phyloP scores from a whole-genome alignment of 2,888 invertebrate species.

The Cabera pusaria region DNA sequence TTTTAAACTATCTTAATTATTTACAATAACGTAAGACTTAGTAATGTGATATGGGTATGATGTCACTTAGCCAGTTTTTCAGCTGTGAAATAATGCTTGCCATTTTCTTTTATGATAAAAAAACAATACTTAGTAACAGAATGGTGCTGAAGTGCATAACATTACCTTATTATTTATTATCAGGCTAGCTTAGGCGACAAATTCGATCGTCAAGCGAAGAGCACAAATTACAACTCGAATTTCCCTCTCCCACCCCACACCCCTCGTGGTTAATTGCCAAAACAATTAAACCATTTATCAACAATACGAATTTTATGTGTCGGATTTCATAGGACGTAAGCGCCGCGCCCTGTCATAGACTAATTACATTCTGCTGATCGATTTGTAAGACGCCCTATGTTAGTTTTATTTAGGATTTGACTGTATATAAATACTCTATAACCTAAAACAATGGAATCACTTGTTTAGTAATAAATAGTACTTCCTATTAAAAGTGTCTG shows the following conservation, averaged over 20 bases:
- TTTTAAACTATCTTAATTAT: no score
- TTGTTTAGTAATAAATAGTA: no score
- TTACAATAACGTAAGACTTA: no score
- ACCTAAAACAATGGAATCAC: no score
- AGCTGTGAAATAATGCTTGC: no score
- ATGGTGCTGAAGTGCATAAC: no score
- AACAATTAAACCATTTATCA: slow-evolving; percentile 73
- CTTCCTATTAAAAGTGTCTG: no score
- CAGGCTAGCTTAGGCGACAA: slow-evolving; percentile 27
- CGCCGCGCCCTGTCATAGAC: slow-evolving; percentile 32
- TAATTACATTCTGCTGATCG: slow-evolving; percentile 12
- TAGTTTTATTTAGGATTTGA: background rate
- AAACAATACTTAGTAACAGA: no score
- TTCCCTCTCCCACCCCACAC: slow-evolving; percentile 30
- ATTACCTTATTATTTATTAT: slow-evolving; percentile 13
- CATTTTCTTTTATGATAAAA: no score
- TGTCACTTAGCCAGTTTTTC: no score
- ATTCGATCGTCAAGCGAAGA: slow-evolving; percentile 29
- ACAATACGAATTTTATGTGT: slow-evolving; percentile 57
- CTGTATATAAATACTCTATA: background rate
- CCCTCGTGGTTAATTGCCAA: slow-evolving; percentile 60
- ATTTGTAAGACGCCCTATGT: slow-evolving; percentile 3
- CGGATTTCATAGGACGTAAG: slow-evolving; percentile 42
- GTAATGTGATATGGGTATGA: no score
- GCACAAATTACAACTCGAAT: slow-evolving; percentile 30